Evolutionary conservation across 2,113 vertebrate species (phyloP).

Genomic region (Vidua macroura): DNA sequence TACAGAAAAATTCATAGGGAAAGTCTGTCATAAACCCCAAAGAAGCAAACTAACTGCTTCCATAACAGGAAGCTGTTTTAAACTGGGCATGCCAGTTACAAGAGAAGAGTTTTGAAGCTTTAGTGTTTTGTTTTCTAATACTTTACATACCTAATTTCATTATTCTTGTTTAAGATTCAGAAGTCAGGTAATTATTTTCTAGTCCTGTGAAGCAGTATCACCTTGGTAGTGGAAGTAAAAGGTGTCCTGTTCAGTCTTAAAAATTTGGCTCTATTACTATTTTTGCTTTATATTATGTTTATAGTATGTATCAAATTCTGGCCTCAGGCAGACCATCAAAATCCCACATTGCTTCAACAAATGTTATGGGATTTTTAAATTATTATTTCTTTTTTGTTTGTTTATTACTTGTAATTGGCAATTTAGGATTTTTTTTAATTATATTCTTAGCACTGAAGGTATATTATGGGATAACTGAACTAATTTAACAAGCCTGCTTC

Average conservation of each 20-base stretch:
- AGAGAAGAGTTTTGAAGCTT: neutral
- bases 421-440: neutral
- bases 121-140: neutral
- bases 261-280: neutral
- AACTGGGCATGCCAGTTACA: neutral
- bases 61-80: neutral
- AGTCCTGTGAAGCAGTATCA: neutral
- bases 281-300: neutral
- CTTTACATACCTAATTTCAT: rapidly evolving
- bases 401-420: neutral
- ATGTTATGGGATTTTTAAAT: neutral
- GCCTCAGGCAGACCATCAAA: neutral
- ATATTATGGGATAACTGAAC: neutral
- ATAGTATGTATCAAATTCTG: neutral
- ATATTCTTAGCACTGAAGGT: neutral
- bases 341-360: neutral
- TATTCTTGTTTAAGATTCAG: neutral
- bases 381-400: neutral
- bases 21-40: neutral
- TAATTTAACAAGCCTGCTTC: neutral
- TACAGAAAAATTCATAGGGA: neutral
- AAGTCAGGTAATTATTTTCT: neutral
- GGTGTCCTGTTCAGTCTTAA: neutral
- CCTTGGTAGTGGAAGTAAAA: neutral
- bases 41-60: neutral